Conservation (phyloP, 2,888 invertebrate species). For the Bruchidius siliquastri region DNA sequence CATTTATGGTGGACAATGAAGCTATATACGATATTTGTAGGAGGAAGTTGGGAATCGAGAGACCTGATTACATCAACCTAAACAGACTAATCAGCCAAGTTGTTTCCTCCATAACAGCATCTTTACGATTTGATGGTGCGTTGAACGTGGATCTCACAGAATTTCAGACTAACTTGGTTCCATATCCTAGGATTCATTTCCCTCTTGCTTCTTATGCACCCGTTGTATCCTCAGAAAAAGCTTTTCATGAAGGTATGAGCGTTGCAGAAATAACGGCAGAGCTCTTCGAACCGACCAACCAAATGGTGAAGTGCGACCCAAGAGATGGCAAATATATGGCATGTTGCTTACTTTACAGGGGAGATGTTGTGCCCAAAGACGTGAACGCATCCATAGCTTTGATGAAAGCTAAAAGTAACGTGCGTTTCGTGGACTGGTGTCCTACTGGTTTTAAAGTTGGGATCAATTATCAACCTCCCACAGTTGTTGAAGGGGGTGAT, state of each 20-base stretch:
- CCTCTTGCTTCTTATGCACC: conserved; percentile 72
- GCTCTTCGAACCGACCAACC: conserved; percentile 84
- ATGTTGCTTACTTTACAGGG: conserved; percentile 79
- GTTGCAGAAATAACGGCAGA: conserved; percentile 80
- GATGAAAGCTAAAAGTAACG: conserved; percentile 70
- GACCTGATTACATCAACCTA: conserved; percentile 79
- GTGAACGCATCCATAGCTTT: conserved; percentile 79
- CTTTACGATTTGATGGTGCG: conserved; percentile 81
- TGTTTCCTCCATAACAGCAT: conserved; percentile 84
- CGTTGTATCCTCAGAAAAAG: conserved; percentile 67
- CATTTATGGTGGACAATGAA: conserved; percentile 93
- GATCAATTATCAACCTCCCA: conserved; percentile 65
- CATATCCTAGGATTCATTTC: conserved; percentile 90
- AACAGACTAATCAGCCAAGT: conserved; percentile 81
- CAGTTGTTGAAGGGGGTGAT: conserved; percentile 71
- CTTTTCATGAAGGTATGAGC: conserved; percentile 69
- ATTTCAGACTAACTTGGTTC: conserved; percentile 88
- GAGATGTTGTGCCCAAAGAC: conserved; percentile 87
- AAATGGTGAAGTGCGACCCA: conserved; percentile 88
- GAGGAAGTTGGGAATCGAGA: conserved; percentile 74
- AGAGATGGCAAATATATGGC: conserved; percentile 82
- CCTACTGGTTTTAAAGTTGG: conserved; percentile 81
- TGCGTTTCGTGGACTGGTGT: conserved; percentile 93
- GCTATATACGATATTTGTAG: conserved; percentile 93
- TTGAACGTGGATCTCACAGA: conserved; percentile 87